These are phyloP conservation scores for Acridotheres tristis DNA, from an alignment of 2,797 vertebrate species.

Conservation along the genomic window DNA sequence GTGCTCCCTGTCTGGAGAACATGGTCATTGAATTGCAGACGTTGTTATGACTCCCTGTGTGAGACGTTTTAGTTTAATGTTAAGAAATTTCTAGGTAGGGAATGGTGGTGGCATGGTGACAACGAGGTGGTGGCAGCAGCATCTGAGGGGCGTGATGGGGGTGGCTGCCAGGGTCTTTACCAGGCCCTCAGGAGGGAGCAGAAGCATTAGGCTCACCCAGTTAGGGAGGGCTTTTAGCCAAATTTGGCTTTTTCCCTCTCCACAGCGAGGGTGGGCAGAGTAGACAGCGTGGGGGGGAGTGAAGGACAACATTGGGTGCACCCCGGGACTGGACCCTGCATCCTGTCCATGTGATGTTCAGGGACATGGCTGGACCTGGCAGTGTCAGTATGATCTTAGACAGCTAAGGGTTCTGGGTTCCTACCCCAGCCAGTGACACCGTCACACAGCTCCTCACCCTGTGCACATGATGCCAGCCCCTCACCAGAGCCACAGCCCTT, in stretches of 20 bases:
- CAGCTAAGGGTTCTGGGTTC: not conserved
- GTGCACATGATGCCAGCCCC: rapidly evolving
- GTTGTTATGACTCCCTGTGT: not conserved
- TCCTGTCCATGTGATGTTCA: not conserved
- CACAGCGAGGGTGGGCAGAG: not conserved
- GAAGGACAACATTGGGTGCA: rapidly evolving
- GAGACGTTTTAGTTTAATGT: not conserved
- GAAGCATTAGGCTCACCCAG: not conserved
- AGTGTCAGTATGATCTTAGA: not conserved
- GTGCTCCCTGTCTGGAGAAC: rapidly evolving
- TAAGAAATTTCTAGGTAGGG: not conserved
- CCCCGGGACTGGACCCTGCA: rapidly evolving
- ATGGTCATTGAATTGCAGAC: not conserved
- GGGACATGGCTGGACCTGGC: not conserved
- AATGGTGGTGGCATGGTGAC: rapidly evolving
- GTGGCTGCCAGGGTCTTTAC: rapidly evolving
- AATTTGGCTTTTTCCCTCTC: not conserved
- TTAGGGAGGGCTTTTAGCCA: not conserved
- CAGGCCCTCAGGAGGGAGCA: rapidly evolving
- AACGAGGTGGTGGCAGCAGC: not conserved
- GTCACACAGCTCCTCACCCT: not conserved
- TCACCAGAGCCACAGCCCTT: not conserved
- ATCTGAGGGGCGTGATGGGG: not conserved
- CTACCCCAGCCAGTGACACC: not conserved
- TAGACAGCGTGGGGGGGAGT: rapidly evolving